Conservation (phyloP, 2,888 invertebrate species). For the Calameuta idolon region DNA sequence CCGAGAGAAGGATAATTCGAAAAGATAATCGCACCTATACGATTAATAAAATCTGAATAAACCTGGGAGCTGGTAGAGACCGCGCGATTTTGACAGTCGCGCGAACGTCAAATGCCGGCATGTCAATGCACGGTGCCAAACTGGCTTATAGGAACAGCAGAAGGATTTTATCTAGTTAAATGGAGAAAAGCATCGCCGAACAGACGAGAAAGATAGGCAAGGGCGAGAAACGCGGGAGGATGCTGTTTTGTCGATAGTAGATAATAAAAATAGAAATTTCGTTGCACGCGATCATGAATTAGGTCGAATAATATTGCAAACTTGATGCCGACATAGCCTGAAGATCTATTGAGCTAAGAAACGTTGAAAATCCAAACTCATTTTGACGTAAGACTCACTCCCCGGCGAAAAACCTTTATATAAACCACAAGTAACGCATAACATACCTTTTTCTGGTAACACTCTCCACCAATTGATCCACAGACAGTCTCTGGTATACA, state of each 20-base stretch:
- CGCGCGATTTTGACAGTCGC: slow-evolving; percentile 58
- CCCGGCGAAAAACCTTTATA: slow-evolving; percentile 29
- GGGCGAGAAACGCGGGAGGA: slow-evolving; percentile 48
- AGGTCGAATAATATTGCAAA: slow-evolving; percentile 20
- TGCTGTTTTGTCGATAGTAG: slow-evolving; percentile 62
- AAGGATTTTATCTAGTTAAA: neutral
- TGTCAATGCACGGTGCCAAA: slow-evolving; percentile 63
- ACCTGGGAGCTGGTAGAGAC: slow-evolving; percentile 45
- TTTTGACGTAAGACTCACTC: slow-evolving; percentile 35
- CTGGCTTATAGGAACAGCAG: slow-evolving; percentile 17
- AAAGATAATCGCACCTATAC: slow-evolving; percentile 6
- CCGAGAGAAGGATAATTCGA: neutral
- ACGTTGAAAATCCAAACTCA: slow-evolving; percentile 2
- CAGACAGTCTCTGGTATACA: slow-evolving; percentile 11
- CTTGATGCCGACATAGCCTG: neutral
- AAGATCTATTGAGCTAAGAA: too few species aligned
- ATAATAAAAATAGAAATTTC: slow-evolving; percentile 34
- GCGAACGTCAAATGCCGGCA: slow-evolving; percentile 60
- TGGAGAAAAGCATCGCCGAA: neutral
- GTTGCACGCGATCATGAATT: slow-evolving; percentile 32
- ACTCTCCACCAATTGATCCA: slow-evolving; percentile 41
- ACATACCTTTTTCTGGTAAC: slow-evolving; percentile 53
- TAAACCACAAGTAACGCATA: slow-evolving; percentile 29
- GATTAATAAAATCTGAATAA: slow-evolving; percentile 29
- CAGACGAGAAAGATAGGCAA: slow-evolving; percentile 15